phyloP scores from a whole-genome alignment of 1,140 invertebrate species.

The Lepidotrigona ventralis region DNA sequence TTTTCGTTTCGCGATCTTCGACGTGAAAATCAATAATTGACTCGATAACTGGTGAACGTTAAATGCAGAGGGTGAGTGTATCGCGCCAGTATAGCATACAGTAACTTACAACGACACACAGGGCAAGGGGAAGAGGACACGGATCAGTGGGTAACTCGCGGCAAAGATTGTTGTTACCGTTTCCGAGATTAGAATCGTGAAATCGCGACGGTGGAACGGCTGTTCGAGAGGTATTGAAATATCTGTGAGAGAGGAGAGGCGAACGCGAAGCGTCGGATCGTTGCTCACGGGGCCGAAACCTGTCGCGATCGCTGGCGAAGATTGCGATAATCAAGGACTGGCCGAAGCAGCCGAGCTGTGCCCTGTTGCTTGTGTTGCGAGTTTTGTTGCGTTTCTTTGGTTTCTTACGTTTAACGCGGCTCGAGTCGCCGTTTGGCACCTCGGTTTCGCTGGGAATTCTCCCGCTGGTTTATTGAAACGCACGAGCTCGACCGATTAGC shows the following conservation, averaged over 20 bases:
- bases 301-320: background rate
- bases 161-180: conserved; percentile 31
- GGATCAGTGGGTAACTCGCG: conserved; percentile 14
- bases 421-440: background rate
- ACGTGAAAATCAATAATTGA: conserved; percentile 19
- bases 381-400: background rate
- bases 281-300: conserved; percentile 4
- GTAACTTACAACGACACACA: conserved; percentile 6
- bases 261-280: conserved; percentile 10
- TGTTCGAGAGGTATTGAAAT: conserved; percentile 6
- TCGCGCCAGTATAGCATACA: background rate
- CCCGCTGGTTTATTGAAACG: conserved; percentile 5
- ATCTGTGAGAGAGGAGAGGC: background rate
- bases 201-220: background rate
- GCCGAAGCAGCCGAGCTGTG: too few species aligned
- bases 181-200: conserved; percentile 12
- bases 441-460: conserved; percentile 15
- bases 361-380: background rate
- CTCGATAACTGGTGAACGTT: too few species aligned
- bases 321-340: background rate
- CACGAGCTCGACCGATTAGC: background rate
- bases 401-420: background rate
- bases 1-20: background rate
- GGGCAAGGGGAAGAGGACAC: background rate
- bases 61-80: too few species aligned